Evolutionary conservation across 2,888 invertebrate genomes (phyloP).

Genomic region (Melanotus villosus): DNA sequence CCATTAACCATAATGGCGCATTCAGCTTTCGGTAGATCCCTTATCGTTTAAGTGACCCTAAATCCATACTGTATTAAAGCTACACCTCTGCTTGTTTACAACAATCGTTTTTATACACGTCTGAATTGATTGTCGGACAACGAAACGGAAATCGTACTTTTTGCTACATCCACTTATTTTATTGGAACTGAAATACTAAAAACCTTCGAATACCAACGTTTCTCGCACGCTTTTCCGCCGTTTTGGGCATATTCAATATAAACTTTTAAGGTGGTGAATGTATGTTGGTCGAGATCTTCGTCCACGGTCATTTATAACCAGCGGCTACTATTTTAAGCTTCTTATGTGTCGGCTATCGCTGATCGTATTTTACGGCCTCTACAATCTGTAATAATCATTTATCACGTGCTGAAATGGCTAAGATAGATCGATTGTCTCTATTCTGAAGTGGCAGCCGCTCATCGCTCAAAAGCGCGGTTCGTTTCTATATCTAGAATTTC

Average conservation of each 20-base stretch:
- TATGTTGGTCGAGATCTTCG: constrained; percentile 34
- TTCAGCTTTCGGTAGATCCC: constrained; percentile 42
- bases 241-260: constrained; percentile 25
- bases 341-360: constrained; percentile 48
- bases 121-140: too few species aligned
- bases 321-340: constrained; percentile 48
- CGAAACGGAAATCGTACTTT: too few species aligned
- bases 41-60: constrained; percentile 43
- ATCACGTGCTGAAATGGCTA: constrained; percentile 59
- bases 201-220: not conserved
- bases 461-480: constrained; percentile 56
- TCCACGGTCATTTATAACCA: constrained; percentile 46
- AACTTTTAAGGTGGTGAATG: constrained; percentile 21
- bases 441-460: constrained; percentile 61
- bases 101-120: not conserved
- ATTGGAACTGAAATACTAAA: not conserved
- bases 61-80: constrained; percentile 29
- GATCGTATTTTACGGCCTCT: constrained; percentile 55
- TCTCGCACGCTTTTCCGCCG: not conserved
- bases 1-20: constrained; percentile 47
- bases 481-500: constrained; percentile 38
- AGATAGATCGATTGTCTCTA: constrained; percentile 64
- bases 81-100: constrained; percentile 5
- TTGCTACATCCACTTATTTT: too few species aligned
- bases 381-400: constrained; percentile 62